Conservation (phyloP, 2,888 invertebrate genomes). For the Busseola fusca region DNA sequence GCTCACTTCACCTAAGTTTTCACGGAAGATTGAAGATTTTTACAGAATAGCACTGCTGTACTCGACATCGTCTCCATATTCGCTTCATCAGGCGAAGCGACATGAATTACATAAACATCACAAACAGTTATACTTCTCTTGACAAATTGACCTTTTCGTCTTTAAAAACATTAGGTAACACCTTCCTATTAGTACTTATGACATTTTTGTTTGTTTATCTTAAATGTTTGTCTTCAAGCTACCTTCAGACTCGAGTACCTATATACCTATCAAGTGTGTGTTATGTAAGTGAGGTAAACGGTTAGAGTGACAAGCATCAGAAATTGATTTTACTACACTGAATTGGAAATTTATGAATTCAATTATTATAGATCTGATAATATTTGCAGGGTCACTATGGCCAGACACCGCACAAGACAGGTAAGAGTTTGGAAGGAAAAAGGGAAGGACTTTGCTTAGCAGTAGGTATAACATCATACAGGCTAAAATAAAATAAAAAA, state of each 20-base stretch:
- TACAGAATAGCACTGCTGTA: not conserved
- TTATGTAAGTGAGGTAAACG: constrained; percentile 40
- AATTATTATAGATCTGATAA: not conserved
- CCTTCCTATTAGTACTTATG: constrained; percentile 42
- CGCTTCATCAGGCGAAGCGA: not conserved
- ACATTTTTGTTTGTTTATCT: constrained; percentile 55
- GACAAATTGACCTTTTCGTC: constrained; percentile 54
- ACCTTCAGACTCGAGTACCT: constrained; percentile 48
- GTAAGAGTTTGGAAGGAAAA: not conserved
- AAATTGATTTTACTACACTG: not conserved
- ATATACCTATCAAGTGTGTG: constrained; percentile 33
- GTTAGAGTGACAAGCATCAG: constrained; percentile 15
- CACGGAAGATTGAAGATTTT: not conserved
- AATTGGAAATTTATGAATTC: not conserved
- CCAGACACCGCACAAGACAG: not conserved
- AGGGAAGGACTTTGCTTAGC: not conserved
- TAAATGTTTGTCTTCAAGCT: constrained; percentile 47
- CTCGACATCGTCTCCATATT: not conserved
- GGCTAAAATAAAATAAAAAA: not conserved
- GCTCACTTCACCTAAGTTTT: not conserved
- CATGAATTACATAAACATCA: constrained; percentile 28
- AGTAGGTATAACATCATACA: not conserved
- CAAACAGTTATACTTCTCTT: constrained; percentile 28
- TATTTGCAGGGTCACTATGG: not conserved
- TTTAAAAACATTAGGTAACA: constrained; percentile 53